Conservation (phyloP, 1,140 invertebrate species). For the Pseudachorutes palmiensis region DNA sequence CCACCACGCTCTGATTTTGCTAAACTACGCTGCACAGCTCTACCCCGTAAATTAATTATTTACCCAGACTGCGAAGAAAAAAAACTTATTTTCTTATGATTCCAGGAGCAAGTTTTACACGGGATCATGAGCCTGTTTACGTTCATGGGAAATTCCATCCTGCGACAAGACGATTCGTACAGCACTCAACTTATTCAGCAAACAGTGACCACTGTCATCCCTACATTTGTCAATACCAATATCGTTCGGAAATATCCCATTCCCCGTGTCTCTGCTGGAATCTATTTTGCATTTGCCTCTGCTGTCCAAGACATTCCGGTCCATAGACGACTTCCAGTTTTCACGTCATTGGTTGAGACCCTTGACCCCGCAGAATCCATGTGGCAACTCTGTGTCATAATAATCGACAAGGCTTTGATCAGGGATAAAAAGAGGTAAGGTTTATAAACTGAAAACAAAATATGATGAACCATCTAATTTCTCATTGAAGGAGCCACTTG, state of each 20-base stretch:
- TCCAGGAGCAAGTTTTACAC: slow-evolving; percentile 68
- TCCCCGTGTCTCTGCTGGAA: slow-evolving; percentile 45
- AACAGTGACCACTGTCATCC: slow-evolving; percentile 82
- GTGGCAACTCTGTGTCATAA: slow-evolving; percentile 49
- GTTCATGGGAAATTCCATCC: slow-evolving; percentile 83
- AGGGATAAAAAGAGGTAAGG: slow-evolving; percentile 37
- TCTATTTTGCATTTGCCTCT: slow-evolving; percentile 81
- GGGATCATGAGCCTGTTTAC: slow-evolving; percentile 93
- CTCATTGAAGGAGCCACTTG: slow-evolving; percentile 26
- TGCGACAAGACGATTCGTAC: slow-evolving; percentile 85
- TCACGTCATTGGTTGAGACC: slow-evolving; percentile 66
- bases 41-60: slow-evolving; percentile 52
- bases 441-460: slow-evolving; percentile 20
- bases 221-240: slow-evolving; percentile 59
- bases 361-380: slow-evolving; percentile 61
- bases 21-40: slow-evolving; percentile 64
- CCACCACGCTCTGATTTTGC: slow-evolving; percentile 73
- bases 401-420: slow-evolving; percentile 37
- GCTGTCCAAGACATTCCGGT: slow-evolving; percentile 80
- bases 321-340: slow-evolving; percentile 71
- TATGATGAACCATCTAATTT: too few relatives aligned
- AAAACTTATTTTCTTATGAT: neutral
- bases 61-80: too few relatives aligned
- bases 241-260: slow-evolving; percentile 2
- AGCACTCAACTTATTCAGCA: slow-evolving; percentile 86